Evolutionary conservation across 64 coral and sea anemone species (phyloP).

Genomic region (Actinia tenebrosa): DNA sequence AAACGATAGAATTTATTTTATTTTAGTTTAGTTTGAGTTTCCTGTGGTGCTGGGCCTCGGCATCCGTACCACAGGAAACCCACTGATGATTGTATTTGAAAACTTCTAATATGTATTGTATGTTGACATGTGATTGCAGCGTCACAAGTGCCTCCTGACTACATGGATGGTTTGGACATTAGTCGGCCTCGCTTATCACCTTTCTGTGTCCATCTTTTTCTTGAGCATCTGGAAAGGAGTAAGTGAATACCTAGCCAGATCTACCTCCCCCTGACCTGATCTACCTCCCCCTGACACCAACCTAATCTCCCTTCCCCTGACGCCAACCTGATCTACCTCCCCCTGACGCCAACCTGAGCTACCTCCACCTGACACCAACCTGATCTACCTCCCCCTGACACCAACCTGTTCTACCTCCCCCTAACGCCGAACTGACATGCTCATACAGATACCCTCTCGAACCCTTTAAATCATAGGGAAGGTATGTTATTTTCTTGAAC

Average conservation of each 20-base stretch:
- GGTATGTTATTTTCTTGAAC: no score
- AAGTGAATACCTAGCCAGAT: not conserved
- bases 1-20: not conserved
- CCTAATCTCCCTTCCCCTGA: no score
- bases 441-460: no score
- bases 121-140: not conserved
- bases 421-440: no score
- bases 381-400: no score
- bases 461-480: no score
- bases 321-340: no score
- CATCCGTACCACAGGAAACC: not conserved
- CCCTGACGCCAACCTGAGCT: no score
- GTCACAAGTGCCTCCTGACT: not conserved
- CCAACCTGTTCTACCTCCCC: no score
- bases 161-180: slow-evolving; percentile 9
- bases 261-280: no score
- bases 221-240: slow-evolving; percentile 5
- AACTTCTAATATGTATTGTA: not conserved
- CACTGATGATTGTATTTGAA: not conserved
- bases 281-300: no score
- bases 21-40: not conserved
- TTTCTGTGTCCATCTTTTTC: slow-evolving; percentile 15
- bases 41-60: not conserved
- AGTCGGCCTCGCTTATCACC: not conserved
- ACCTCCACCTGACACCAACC: no score